Evolutionary conservation across 2,888 invertebrate species (phyloP).

Genomic region (Andricus curvator): DNA sequence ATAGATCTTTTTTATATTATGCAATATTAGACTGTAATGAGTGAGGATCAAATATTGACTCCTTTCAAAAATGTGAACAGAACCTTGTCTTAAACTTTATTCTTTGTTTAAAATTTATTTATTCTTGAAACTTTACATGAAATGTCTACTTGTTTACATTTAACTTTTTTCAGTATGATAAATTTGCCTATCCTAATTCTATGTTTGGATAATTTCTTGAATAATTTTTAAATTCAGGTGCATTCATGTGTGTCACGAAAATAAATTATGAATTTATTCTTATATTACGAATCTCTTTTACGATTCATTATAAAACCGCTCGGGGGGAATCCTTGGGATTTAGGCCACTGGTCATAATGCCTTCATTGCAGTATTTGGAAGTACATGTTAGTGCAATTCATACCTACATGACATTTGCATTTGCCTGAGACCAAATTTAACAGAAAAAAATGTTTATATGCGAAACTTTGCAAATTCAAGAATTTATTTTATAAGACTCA

Average conservation of each 20-base stretch:
- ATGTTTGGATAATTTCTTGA: background rate
- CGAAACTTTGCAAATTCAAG: background rate
- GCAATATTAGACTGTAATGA: background rate
- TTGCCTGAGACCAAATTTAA: background rate
- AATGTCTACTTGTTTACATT: background rate
- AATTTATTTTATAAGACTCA: background rate
- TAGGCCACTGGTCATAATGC: conserved; percentile 22
- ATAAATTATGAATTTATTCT: background rate
- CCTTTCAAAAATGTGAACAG: background rate
- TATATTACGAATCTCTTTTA: background rate
- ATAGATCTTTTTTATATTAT: too few species aligned
- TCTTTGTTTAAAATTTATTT: background rate
- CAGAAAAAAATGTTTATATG: background rate
- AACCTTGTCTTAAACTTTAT: background rate
- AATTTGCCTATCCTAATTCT: background rate
- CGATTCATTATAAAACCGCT: conserved; percentile 2
- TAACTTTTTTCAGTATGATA: too few species aligned
- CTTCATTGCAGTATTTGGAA: conserved; percentile 25
- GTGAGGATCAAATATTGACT: background rate
- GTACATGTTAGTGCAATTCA: background rate
- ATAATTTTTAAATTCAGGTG: background rate
- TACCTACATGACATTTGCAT: background rate
- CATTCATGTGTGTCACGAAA: background rate
- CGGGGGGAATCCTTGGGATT: conserved; percentile 1
- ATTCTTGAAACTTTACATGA: background rate